Conservation (phyloP, 1,140 invertebrate species). For the Mesaphorura yosii region DNA sequence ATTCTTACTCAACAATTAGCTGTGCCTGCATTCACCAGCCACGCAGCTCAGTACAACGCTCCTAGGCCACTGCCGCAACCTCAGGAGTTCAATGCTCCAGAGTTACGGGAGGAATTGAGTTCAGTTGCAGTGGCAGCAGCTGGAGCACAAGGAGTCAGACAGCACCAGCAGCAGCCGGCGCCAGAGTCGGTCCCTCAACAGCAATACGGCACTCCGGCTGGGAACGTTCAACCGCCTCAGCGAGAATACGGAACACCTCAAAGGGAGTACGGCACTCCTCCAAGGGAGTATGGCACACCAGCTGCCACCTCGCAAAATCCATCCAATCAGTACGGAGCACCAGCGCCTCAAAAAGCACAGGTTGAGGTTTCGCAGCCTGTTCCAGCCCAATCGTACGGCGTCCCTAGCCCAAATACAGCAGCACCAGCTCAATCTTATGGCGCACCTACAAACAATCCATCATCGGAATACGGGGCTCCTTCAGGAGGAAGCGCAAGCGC, state of each 20-base stretch:
- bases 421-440: background rate
- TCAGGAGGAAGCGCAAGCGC: background rate
- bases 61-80: background rate
- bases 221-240: background rate
- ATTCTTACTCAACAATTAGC: no score
- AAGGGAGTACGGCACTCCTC: background rate
- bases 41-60: background rate
- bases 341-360: background rate
- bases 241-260: background rate
- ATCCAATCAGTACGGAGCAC: slow-evolving; percentile 4
- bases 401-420: background rate
- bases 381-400: background rate
- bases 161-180: background rate
- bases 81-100: no score
- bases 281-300: slow-evolving; percentile 8
- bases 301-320: no score
- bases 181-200: background rate
- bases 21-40: no score
- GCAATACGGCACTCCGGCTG: slow-evolving; percentile 14
- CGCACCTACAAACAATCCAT: background rate
- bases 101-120: background rate
- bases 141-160: slow-evolving; percentile 5
- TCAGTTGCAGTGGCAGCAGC: background rate
- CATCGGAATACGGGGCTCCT: background rate
- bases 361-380: background rate